Evolutionary conservation across 2,888 invertebrate species (phyloP).

Genomic region (Scaptomyza flava): DNA sequence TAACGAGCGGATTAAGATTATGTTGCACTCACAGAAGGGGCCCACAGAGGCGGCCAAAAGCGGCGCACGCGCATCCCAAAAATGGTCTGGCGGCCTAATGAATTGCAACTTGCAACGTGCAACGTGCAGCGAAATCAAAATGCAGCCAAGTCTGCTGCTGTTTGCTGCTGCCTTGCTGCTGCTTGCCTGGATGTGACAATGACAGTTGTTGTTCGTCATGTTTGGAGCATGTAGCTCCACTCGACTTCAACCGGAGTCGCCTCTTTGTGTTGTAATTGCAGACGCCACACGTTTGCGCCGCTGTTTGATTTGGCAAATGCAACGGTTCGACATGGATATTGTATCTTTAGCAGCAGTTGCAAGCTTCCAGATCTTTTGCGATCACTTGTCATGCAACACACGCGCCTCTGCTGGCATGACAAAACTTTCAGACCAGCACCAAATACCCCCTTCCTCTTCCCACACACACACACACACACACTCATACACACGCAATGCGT

Average conservation of each 20-base stretch:
- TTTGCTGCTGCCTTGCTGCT: conserved; percentile 12
- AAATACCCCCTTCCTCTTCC: neutral
- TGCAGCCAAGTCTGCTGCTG: conserved; percentile 33
- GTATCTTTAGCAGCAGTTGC: conserved; percentile 17
- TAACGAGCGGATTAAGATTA: conserved; percentile 80
- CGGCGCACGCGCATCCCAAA: conserved; percentile 80
- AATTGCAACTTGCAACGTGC: conserved; percentile 63
- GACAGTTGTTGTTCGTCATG: conserved; percentile 82
- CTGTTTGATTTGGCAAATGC: conserved; percentile 80
- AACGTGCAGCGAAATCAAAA: conserved; percentile 63
- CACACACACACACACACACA: neutral
- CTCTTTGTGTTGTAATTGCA: conserved; percentile 76
- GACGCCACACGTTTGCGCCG: conserved; percentile 78
- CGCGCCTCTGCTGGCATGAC: conserved; percentile 81
- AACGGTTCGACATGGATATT: conserved; percentile 74
- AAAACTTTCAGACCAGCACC: conserved; percentile 74
- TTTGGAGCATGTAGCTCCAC: conserved; percentile 68
- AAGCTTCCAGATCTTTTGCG: conserved; percentile 37
- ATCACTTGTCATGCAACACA: conserved; percentile 78
- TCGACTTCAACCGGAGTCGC: conserved; percentile 36
- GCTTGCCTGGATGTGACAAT: conserved; percentile 76
- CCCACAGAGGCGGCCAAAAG: conserved; percentile 63
- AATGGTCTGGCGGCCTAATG: conserved; percentile 75
- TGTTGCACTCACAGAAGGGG: conserved; percentile 59
- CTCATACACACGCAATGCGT: neutral